A percentile compares a stretch with the other conserved stretches of the same genome.
These are phyloP conservation scores for Drosophila putrida DNA, from an alignment of 2,888 invertebrate species.

Conservation along the genomic window DNA sequence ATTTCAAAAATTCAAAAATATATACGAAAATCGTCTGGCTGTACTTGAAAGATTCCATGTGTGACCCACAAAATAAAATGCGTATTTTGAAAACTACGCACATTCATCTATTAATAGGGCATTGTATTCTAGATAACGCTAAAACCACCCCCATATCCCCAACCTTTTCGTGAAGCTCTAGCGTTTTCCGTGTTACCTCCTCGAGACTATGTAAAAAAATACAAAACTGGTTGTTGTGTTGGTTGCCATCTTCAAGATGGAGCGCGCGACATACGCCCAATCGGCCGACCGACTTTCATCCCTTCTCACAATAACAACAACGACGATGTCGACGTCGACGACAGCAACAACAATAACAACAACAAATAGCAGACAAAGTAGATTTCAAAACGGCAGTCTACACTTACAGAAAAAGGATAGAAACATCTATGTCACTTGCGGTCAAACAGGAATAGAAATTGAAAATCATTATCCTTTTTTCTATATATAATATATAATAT, in stretches of 20 bases:
- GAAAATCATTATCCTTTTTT: too few relatives aligned
- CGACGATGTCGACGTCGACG: conserved; percentile 19
- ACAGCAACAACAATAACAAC: conserved; percentile 17
- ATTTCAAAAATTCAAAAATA: background rate
- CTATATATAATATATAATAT: too few relatives aligned
- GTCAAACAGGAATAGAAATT: too few relatives aligned
- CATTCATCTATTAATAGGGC: conserved; percentile 41
- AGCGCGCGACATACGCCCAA: conserved; percentile 60
- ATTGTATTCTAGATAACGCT: conserved; percentile 30
- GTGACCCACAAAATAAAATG: conserved; percentile 42
- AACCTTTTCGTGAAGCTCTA: conserved; percentile 23
- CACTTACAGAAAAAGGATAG: conserved; percentile 59
- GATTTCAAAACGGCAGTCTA: conserved; percentile 52
- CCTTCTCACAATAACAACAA: conserved; percentile 56
- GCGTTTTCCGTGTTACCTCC: conserved; percentile 33
- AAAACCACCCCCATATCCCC: conserved; percentile 63
- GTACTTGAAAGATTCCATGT: conserved; percentile 50
- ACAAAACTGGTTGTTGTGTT: conserved; percentile 60
- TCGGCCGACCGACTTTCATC: conserved; percentile 66
- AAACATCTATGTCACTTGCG: conserved; percentile 46
- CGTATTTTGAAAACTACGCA: conserved; percentile 49
- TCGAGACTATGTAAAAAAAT: conserved; percentile 30
- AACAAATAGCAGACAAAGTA: conserved; percentile 21
- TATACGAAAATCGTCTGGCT: conserved; percentile 33
- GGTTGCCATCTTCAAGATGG: conserved; percentile 76